phyloP scores from a whole-genome alignment of 1,140 invertebrate species.

The Drosophila azteca region DNA sequence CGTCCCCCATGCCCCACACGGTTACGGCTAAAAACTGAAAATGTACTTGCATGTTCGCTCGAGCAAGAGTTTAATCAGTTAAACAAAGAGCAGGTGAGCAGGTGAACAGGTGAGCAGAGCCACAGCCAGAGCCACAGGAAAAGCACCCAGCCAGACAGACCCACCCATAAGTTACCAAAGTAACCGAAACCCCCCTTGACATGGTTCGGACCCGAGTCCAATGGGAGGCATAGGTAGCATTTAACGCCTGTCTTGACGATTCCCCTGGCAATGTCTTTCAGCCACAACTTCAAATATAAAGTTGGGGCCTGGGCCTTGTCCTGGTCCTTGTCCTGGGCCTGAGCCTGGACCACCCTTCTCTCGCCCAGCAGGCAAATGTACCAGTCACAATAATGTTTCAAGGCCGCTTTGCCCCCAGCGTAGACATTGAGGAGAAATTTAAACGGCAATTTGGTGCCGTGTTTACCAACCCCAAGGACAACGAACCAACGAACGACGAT shows the following conservation, averaged over 20 bases:
- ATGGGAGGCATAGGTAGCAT: slow-evolving; percentile 65
- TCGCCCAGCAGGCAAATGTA: slow-evolving; percentile 23
- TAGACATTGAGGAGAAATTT: slow-evolving; percentile 76
- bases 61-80: slow-evolving; percentile 77
- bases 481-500: slow-evolving; percentile 17
- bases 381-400: slow-evolving; percentile 79
- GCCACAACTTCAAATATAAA: slow-evolving; percentile 76
- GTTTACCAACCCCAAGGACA: slow-evolving; percentile 80
- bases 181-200: slow-evolving; percentile 17
- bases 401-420: slow-evolving; percentile 61
- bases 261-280: slow-evolving; percentile 56
- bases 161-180: slow-evolving; percentile 25
- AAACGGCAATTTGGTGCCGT: slow-evolving; percentile 79
- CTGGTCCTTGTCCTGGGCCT: no score
- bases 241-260: slow-evolving; percentile 60
- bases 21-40: slow-evolving; percentile 25
- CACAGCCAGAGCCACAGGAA: not conserved
- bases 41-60: slow-evolving; percentile 65
- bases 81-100: slow-evolving; percentile 40
- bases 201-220: slow-evolving; percentile 25
- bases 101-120: no score
- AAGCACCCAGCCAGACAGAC: slow-evolving; percentile 16
- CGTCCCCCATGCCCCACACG: slow-evolving; percentile 6
- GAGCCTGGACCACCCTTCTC: no score
- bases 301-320: slow-evolving; percentile 21